Conservation (phyloP, 2,113 vertebrate species). For the Mesitornis unicolor region DNA sequence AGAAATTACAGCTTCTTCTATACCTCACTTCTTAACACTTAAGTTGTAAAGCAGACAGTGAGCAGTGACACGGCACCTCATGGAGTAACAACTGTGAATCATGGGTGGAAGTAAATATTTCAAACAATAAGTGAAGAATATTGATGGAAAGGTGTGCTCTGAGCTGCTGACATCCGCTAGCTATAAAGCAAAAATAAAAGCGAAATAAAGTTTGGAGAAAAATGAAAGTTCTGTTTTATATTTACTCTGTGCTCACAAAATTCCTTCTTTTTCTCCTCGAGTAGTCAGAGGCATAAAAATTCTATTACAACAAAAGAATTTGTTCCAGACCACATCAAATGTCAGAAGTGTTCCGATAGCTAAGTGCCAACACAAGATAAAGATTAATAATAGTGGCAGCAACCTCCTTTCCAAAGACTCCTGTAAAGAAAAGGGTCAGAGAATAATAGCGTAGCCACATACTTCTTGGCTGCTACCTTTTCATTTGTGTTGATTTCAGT, state of each 20-base stretch:
- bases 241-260: constrained; percentile 21
- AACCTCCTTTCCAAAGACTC: constrained; percentile 15
- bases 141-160: not conserved
- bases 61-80: not conserved
- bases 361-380: constrained; percentile 46
- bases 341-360: constrained; percentile 34
- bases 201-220: constrained; percentile 4
- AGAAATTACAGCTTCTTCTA: not conserved
- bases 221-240: constrained; percentile 22
- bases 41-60: not conserved
- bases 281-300: constrained; percentile 53
- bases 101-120: not conserved
- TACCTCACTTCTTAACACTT: not conserved
- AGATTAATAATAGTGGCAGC: constrained; percentile 52
- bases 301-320: constrained; percentile 43
- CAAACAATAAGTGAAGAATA: not conserved
- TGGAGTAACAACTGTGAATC: not conserved
- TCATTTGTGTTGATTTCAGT: not conserved
- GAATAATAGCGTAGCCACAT: not conserved
- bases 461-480: not conserved
- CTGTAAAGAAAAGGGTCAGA: not conserved
- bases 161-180: constrained; percentile 11
- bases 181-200: constrained; percentile 22
- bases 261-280: constrained; percentile 5
- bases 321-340: constrained; percentile 55